Evolutionary conservation across 2,797 vertebrate genomes (phyloP), one percentile per base, ranked within the genome.

Genomic region (Ateles fusciceps): DNA sequence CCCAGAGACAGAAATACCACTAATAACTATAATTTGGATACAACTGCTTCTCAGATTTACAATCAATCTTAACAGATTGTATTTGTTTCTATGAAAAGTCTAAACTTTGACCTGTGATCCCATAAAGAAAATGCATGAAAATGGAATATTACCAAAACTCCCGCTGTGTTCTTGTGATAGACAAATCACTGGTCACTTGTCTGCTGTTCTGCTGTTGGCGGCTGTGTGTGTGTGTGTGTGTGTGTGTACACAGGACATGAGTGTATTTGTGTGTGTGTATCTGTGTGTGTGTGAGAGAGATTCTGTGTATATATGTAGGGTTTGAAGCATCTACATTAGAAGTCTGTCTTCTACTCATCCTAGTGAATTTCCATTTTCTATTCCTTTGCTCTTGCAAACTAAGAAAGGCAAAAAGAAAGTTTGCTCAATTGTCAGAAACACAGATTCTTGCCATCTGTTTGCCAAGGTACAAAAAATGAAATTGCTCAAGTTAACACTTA

Each of bases 21-120:
- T 98, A 98, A 97, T 98, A 97, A 48, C 4, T 98, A 95, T 97
- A 98, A 98, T 98, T 97, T 95, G 94, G 80, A 78, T 91, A 57
- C 12, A 52, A 85, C 74, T 94, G 42, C 84, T 96, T 84, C 68
- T 97, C 94, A 90, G 94, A 98, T 88, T 98, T 96, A 94, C 59
- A 97, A 97, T 97, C 71, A 64, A 0, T 86, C 89, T 87, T 87
- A 89, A 96, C 86, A 97, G 96, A 94, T 44, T 97, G 59, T 92
- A 94, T 89, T 94, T 96, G 44, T 97, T 93, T 97, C 78, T 94
- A 57, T 95, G 89, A 95, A 68, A 97, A 95, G 22, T 93, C 80
- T 95, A 55, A 90, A 90, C 1, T 19, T 75, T 97, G 93, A 90
- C 84, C 84, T 75, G 22, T 95, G 96, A 96, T 68, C 75, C 64